phyloP scores from a whole-genome alignment of 2,797 vertebrate genomes.

The Neopelma chrysocephalum region DNA sequence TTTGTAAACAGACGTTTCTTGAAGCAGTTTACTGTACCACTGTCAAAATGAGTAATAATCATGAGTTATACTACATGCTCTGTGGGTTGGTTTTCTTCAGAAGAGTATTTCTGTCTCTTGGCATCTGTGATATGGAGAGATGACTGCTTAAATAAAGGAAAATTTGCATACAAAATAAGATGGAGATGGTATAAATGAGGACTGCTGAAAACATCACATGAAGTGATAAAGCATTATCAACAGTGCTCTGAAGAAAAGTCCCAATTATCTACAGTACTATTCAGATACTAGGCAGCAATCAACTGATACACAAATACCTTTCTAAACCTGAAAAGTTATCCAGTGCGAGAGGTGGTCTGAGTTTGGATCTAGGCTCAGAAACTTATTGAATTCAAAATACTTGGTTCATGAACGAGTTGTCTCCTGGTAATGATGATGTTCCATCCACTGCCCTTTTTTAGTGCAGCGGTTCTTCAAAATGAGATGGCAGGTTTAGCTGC shows the following conservation, averaged over 20 bases:
- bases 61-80: constrained; percentile 43
- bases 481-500: not conserved
- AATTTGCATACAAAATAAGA: constrained; percentile 47
- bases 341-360: not conserved
- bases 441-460: not conserved
- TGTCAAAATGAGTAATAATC: constrained; percentile 59
- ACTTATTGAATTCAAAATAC: not conserved
- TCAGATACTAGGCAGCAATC: not conserved
- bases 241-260: not conserved
- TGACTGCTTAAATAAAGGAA: constrained; percentile 36
- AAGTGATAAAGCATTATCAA: not conserved
- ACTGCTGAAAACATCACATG: constrained; percentile 46
- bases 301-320: not conserved
- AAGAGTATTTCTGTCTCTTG: constrained; percentile 43
- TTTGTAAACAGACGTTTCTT: not conserved
- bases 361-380: not conserved
- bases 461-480: not conserved
- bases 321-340: not conserved
- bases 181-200: constrained; percentile 4
- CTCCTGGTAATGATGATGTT: not conserved
- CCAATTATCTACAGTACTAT: not conserved
- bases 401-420: not conserved
- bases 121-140: constrained; percentile 8
- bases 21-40: not conserved
- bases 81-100: constrained; percentile 52